Evolutionary conservation across 2,113 vertebrate species (phyloP).

Genomic region (Vicugna pacos): DNA sequence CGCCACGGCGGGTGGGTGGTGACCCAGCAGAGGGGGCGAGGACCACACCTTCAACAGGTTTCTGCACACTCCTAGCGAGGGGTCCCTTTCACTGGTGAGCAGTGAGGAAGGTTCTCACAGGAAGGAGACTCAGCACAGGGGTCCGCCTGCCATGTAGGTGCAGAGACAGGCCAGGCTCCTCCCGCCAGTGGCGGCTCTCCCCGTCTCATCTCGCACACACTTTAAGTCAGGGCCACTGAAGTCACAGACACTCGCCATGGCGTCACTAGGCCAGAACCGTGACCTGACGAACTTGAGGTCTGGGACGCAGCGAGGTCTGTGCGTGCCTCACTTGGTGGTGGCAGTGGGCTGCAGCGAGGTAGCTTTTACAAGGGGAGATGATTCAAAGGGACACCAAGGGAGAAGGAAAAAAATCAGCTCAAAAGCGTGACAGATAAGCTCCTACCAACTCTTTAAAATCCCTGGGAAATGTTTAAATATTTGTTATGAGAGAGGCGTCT

Average conservation of each 20-base stretch:
- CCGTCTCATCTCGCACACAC: fast-evolving
- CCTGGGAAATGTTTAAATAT: not conserved
- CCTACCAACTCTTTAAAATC: not conserved
- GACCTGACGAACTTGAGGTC: fast-evolving
- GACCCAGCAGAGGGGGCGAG: not conserved
- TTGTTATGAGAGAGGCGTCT: not conserved
- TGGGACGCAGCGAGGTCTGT: not conserved
- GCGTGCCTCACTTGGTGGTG: fast-evolving
- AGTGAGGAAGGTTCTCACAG: not conserved
- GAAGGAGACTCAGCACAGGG: not conserved
- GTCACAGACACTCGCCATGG: fast-evolving
- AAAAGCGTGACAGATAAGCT: not conserved
- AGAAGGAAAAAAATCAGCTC: not conserved
- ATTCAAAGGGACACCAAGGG: fast-evolving
- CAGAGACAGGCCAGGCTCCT: not conserved
- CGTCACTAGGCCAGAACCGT: fast-evolving
- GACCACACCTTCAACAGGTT: not conserved
- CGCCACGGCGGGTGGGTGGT: too few relatives aligned
- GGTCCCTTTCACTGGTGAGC: not conserved
- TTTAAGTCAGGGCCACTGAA: too few relatives aligned
- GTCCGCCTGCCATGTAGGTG: fast-evolving
- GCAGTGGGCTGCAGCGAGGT: fast-evolving
- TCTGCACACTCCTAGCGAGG: not conserved
- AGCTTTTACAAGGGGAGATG: fast-evolving
- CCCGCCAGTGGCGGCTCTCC: fast-evolving